phyloP scores from a whole-genome alignment of 2,888 invertebrate genomes.

The Ferrisia virgata region DNA sequence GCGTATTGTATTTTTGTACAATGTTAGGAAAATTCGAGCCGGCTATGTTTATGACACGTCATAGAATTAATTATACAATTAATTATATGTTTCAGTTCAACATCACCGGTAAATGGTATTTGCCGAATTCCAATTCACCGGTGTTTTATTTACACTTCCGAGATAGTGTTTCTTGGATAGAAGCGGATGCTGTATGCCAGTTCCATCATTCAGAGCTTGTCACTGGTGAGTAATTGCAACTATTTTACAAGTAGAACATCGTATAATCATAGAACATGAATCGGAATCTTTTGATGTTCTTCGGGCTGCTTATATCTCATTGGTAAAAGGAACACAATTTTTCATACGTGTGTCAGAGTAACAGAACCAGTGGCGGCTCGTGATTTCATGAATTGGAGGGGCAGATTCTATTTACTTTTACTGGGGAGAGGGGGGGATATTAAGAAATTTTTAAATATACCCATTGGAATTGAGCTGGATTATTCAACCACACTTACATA shows the following conservation, averaged over 20 bases:
- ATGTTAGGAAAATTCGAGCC: not conserved
- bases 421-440: too few species aligned
- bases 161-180: conserved; percentile 80
- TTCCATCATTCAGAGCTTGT: conserved; percentile 78
- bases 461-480: too few species aligned
- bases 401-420: too few species aligned
- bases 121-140: conserved; percentile 75
- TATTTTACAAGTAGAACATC: not conserved
- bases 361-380: too few species aligned
- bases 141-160: conserved; percentile 81
- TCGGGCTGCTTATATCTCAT: not conserved
- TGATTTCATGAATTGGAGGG: too few species aligned
- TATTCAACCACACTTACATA: too few species aligned
- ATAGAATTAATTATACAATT: not conserved
- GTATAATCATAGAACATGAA: conserved; percentile 6
- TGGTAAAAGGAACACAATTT: not conserved
- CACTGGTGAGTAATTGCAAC: conserved; percentile 60
- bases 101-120: conserved; percentile 77
- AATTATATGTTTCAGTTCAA: conserved; percentile 62
- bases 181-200: conserved; percentile 78
- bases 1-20: not conserved
- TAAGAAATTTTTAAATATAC: too few species aligned
- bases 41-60: not conserved
- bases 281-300: conserved; percentile 3
- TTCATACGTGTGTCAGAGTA: too few species aligned